phyloP scores from a whole-genome alignment of 1,140 invertebrate genomes.

The Trichonephila clavipes region DNA sequence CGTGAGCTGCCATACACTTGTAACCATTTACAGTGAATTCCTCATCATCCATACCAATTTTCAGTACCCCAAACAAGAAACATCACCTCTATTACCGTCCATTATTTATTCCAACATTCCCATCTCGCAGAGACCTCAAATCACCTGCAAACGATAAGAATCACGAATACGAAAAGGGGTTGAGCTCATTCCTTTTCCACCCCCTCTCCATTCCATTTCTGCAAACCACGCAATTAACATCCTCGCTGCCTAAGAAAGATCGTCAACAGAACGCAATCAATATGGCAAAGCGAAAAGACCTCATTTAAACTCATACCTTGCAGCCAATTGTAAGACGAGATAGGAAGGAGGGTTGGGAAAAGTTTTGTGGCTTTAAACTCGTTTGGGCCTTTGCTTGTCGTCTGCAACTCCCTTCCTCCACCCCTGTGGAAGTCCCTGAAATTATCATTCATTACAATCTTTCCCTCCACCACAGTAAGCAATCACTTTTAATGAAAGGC shows the following conservation, averaged over 20 bases:
- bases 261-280: constrained; percentile 10
- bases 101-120: constrained; percentile 32
- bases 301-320: constrained; percentile 38
- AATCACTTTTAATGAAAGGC: constrained; percentile 37
- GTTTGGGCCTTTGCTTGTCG: neutral
- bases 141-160: constrained; percentile 34
- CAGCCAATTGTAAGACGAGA: constrained; percentile 40
- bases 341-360: neutral
- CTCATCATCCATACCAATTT: neutral
- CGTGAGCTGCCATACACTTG: neutral
- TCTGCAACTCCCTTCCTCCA: neutral
- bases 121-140: neutral
- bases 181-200: neutral
- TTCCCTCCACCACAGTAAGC: neutral
- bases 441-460: constrained; percentile 36
- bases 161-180: neutral
- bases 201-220: neutral
- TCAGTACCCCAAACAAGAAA: too few relatives aligned
- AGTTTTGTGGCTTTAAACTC: constrained; percentile 37
- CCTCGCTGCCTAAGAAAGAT: constrained; percentile 24
- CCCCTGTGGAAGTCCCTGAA: neutral
- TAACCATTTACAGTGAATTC: neutral
- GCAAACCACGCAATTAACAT: constrained; percentile 29
- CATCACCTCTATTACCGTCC: neutral
- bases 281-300: constrained; percentile 37